Evolutionary conservation across 1,140 invertebrate genomes (phyloP).

Genomic region (Drosophila santomea): DNA sequence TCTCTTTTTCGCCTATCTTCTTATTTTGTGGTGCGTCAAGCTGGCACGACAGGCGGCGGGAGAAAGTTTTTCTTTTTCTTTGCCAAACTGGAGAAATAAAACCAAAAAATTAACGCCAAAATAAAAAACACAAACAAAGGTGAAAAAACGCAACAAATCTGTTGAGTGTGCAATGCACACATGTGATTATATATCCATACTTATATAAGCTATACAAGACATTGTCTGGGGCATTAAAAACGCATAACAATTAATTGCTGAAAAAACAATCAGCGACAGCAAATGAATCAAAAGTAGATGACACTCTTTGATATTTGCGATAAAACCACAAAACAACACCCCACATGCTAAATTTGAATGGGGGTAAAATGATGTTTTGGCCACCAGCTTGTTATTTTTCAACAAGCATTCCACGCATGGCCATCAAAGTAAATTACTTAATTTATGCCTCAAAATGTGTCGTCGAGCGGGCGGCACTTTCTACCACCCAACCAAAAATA

Average conservation of each 20-base stretch:
- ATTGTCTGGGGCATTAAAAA: slow-evolving; percentile 61
- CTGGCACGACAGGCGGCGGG: slow-evolving; percentile 68
- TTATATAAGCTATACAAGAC: slow-evolving; percentile 56
- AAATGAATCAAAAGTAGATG: slow-evolving; percentile 70
- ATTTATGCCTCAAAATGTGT: slow-evolving; percentile 75
- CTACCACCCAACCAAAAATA: slow-evolving; percentile 54
- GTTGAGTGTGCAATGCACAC: slow-evolving; percentile 66
- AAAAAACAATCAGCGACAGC: slow-evolving; percentile 53
- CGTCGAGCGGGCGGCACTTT: slow-evolving; percentile 58
- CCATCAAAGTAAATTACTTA: slow-evolving; percentile 68
- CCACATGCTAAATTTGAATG: slow-evolving; percentile 11
- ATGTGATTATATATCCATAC: slow-evolving; percentile 56
- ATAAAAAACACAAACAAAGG: slow-evolving; percentile 62
- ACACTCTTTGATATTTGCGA: slow-evolving; percentile 17
- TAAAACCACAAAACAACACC: neutral
- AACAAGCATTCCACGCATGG: slow-evolving; percentile 24
- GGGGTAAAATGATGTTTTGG: slow-evolving; percentile 1
- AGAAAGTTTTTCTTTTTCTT: slow-evolving; percentile 75
- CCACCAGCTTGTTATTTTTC: slow-evolving; percentile 1
- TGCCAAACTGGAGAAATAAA: slow-evolving; percentile 57
- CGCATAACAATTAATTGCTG: slow-evolving; percentile 73
- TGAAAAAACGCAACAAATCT: slow-evolving; percentile 63
- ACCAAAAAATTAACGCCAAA: slow-evolving; percentile 59
- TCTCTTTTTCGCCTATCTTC: slow-evolving; percentile 33
- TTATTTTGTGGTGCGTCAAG: slow-evolving; percentile 60